Percentiles rank a stretch among this genome's conserved stretches.
phyloP scores from a whole-genome alignment of 1,140 invertebrate genomes.

The Plectrocnemia conspersa region DNA sequence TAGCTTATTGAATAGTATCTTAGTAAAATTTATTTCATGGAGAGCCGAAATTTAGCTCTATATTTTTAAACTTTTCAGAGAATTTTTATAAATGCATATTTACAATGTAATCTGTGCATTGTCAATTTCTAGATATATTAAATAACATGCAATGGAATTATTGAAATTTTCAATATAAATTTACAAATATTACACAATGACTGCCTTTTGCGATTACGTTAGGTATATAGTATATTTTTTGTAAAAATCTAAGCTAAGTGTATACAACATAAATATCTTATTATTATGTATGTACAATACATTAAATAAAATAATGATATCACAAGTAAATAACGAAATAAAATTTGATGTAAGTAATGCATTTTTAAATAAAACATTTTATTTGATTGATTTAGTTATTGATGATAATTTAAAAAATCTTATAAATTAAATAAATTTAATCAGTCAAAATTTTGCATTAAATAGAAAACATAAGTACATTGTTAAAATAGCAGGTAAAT shows the following conservation, averaged over 20 bases:
- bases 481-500: too few species aligned
- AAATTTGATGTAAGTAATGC: slow-evolving; percentile 5
- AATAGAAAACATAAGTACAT: too few species aligned
- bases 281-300: neutral
- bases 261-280: neutral
- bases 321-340: slow-evolving; percentile 6
- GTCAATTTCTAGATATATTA: neutral
- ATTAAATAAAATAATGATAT: slow-evolving; percentile 3
- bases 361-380: neutral
- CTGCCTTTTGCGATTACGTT: neutral
- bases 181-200: slow-evolving; percentile 8
- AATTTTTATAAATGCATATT: too few species aligned
- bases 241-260: neutral
- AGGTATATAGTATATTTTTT: neutral
- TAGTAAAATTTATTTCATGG: too few species aligned
- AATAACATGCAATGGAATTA: slow-evolving; percentile 1
- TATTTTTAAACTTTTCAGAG: neutral
- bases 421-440: slow-evolving; percentile 3
- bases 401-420: slow-evolving; percentile 6
- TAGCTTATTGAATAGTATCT: too few species aligned
- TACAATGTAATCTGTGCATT: neutral
- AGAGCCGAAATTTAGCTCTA: neutral
- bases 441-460: too few species aligned
- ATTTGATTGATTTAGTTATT: slow-evolving; percentile 8
- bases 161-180: slow-evolving; percentile 10